phyloP scores from a whole-genome alignment of 2,888 invertebrate genomes.

The Acheta domesticus region DNA sequence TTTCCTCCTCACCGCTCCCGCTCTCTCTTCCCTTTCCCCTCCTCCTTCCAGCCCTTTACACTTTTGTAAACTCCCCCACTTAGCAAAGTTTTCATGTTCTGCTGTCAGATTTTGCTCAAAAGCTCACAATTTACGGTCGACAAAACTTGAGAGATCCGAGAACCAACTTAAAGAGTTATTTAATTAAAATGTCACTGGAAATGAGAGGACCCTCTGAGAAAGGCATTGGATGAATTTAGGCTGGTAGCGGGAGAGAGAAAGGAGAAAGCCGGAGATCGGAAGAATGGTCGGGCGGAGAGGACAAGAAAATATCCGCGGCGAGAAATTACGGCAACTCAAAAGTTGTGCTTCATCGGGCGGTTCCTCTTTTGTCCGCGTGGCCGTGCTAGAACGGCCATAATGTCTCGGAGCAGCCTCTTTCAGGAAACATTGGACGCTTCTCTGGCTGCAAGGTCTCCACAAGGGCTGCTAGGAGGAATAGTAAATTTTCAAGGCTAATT shows the following conservation, averaged over 20 bases:
- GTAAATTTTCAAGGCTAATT: too few relatives aligned
- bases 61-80: slow-evolving; percentile 11
- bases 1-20: neutral
- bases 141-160: neutral
- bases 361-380: too few relatives aligned
- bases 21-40: neutral
- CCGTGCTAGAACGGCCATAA: too few relatives aligned
- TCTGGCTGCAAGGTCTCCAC: too few relatives aligned
- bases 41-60: neutral
- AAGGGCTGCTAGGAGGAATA: too few relatives aligned
- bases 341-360: too few relatives aligned
- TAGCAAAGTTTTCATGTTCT: slow-evolving; percentile 18
- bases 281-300: neutral
- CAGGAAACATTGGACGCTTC: too few relatives aligned
- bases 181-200: slow-evolving; percentile 18
- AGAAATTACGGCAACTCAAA: too few relatives aligned
- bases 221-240: too few relatives aligned
- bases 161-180: slow-evolving; percentile 18
- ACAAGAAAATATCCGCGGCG: neutral
- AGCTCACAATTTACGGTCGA: slow-evolving; percentile 5
- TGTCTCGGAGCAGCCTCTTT: too few relatives aligned
- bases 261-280: neutral
- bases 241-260: neutral
- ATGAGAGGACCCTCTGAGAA: neutral
- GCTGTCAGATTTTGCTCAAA: slow-evolving; percentile 18